These are phyloP conservation scores for Gortyna flavago DNA, from an alignment of 2,888 invertebrate genomes.

Conservation along the genomic window DNA sequence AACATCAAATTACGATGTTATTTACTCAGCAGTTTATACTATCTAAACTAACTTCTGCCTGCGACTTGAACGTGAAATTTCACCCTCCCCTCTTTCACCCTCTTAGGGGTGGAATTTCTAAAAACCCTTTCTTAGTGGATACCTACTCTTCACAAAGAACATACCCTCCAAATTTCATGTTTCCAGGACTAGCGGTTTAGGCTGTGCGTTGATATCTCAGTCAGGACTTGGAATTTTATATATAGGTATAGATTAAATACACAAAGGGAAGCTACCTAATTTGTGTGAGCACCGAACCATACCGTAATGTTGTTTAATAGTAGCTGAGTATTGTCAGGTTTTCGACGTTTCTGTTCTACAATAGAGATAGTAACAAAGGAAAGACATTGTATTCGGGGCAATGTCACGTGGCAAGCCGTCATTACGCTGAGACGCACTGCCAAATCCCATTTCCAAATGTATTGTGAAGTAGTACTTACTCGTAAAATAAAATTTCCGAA, in stretches of 20 bases:
- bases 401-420: conserved; percentile 45
- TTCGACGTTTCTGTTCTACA: conserved; percentile 19
- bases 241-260: no score
- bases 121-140: no score
- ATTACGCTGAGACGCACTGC: conserved; percentile 40
- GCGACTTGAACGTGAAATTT: no score
- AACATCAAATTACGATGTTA: conserved; percentile 32
- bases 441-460: conserved; percentile 42
- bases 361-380: conserved; percentile 31
- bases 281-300: conserved; percentile 33
- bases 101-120: no score
- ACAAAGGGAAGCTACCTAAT: conserved; percentile 43
- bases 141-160: no score
- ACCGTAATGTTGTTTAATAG: conserved; percentile 33
- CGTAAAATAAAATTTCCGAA: conserved; percentile 3
- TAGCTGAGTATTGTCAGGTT: conserved; percentile 23
- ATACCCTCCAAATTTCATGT: no score
- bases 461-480: conserved; percentile 29
- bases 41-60: no score
- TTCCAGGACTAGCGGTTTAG: no score
- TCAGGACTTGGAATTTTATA: no score
- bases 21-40: conserved; percentile 26
- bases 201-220: no score
- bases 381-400: conserved; percentile 19
- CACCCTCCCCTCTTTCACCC: no score